These are phyloP conservation scores for Folsomia candida DNA, from an alignment of 2,888 invertebrate genomes.

Conservation along the genomic window DNA sequence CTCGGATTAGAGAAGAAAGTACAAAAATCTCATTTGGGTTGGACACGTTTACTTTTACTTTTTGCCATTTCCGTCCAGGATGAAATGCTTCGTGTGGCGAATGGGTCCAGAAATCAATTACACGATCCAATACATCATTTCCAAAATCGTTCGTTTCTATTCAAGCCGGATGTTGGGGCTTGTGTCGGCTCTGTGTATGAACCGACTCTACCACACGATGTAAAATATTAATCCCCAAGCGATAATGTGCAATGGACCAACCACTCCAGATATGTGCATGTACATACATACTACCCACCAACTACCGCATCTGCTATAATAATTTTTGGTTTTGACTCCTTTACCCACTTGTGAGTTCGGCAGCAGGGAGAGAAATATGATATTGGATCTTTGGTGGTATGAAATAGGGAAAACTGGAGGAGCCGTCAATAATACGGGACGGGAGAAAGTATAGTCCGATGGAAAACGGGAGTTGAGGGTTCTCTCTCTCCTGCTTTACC, in stretches of 20 bases:
- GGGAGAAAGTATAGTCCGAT: not conserved
- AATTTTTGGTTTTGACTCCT: not conserved
- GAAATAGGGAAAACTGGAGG: not conserved
- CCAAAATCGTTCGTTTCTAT: not conserved
- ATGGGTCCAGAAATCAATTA: constrained; percentile 14
- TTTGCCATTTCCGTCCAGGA: not conserved
- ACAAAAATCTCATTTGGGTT: not conserved
- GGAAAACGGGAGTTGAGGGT: constrained; percentile 13
- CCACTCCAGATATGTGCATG: no score
- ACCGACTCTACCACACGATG: no score
- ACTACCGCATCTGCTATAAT: not conserved
- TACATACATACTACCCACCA: no score
- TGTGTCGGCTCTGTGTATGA: no score
- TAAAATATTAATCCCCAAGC: constrained; percentile 19
- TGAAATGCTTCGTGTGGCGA: not conserved
- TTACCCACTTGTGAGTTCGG: not conserved
- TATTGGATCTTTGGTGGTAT: constrained; percentile 3
- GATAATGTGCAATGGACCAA: constrained; percentile 4
- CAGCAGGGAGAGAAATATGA: not conserved
- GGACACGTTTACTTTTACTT: not conserved
- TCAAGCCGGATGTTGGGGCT: not conserved
- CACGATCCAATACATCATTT: constrained; percentile 8
- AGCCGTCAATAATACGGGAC: constrained; percentile 2
- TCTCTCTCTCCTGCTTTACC: constrained; percentile 8
- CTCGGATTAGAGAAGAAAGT: no score